Evolutionary conservation across 2,888 invertebrate species (phyloP).

Genomic region (Drepana falcataria): DNA sequence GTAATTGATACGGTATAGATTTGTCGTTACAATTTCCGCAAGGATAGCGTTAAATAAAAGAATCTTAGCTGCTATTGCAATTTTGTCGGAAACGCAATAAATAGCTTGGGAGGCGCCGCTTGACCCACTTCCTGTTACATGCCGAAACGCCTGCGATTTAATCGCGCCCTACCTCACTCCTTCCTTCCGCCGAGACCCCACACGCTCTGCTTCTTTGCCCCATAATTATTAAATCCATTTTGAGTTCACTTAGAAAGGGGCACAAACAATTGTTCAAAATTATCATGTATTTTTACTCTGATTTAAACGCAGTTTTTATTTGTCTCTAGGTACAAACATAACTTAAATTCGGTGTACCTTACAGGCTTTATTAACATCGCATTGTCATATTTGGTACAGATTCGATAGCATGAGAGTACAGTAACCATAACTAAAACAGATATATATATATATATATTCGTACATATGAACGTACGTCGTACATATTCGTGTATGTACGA

Average conservation of each 20-base stretch:
- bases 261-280: constrained; percentile 31
- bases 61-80: constrained; percentile 49
- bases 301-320: no score
- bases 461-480: no score
- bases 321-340: no score
- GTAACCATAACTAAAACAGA: no score
- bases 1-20: constrained; percentile 10
- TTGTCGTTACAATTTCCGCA: constrained; percentile 11
- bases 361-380: no score
- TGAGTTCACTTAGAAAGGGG: constrained; percentile 53
- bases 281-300: background rate
- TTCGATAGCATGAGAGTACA: no score
- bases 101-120: constrained; percentile 70
- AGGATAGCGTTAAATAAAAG: constrained; percentile 28
- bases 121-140: constrained; percentile 76
- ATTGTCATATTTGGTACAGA: no score
- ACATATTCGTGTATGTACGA: no score
- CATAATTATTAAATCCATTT: constrained; percentile 73
- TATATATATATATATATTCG: no score
- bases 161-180: constrained; percentile 68
- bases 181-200: constrained; percentile 64
- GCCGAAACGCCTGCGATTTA: constrained; percentile 76
- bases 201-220: constrained; percentile 66
- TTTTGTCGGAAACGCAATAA: constrained; percentile 72
- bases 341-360: no score